Evolutionary conservation across 1,140 invertebrate genomes (phyloP), one percentile per base, ranked within the genome.

Genomic region (Dendroctonus ponderosae): DNA sequence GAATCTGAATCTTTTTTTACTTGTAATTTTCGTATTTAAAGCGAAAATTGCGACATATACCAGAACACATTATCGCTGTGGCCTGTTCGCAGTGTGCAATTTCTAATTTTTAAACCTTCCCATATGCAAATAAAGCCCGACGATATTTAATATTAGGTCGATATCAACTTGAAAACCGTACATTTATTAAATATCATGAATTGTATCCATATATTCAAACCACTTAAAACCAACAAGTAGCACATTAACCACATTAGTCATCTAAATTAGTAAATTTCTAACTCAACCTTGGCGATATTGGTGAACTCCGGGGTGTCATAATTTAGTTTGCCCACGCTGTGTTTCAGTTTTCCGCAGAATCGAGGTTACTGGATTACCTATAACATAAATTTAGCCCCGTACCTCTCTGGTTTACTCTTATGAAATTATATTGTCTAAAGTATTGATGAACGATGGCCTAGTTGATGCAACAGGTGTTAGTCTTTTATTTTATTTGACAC

Each of bases 401-500:
- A 52, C 52, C 60, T 62, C 60, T 62, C 54, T 14, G 52, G 60
- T 42, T 62, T 62, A 46, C 60, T 62, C 49, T 62, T 62, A 62
- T 62, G 60, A 62, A 62, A 62, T 62, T 62, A 62, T 62, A 62
- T 62, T 62, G 60, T 62, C 60, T 60, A 39, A 62, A n/a, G 49
- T 62, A 62, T 62, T 62, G 60, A 62, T 62, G 60, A 51, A 62
- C 40, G 60, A 62, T 62, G 49, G 38, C 40, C 60, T 52, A 37
- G 60, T 52, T 42, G 49, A 62, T 52, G 52, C 60, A 60, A 60
- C 57, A 59, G 48, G 57, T 59, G 57, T 14, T 26, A 6, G 12
- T 8, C 15, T 46, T 49, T 60, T 44, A 44, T 44, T 58, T 58
- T 44, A 26, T 26, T 58, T 58, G 12, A 46, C 12, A 3, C 26